Evolutionary conservation across 2,888 invertebrate species (phyloP).

Genomic region (Sarcophaga rosellei): DNA sequence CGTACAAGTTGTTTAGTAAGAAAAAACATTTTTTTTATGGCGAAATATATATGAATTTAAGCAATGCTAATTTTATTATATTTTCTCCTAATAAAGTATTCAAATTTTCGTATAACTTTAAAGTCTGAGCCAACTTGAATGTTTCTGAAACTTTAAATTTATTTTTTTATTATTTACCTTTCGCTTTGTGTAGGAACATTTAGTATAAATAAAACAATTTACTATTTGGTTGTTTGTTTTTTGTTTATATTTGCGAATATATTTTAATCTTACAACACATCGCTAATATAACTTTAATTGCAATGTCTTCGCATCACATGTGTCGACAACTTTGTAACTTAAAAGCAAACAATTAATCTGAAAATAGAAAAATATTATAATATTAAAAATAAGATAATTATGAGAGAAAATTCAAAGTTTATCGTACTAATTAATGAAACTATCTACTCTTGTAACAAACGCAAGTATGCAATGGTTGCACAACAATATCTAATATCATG

Average conservation of each 20-base stretch:
- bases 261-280: constrained; percentile 69
- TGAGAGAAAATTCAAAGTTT: too few species aligned
- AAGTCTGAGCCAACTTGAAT: background rate
- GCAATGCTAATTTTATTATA: background rate
- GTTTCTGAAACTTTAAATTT: background rate
- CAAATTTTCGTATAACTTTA: background rate
- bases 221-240: constrained; percentile 65
- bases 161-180: background rate
- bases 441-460: too few species aligned
- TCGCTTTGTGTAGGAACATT: background rate
- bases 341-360: constrained; percentile 61
- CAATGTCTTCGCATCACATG: constrained; percentile 38
- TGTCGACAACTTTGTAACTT: constrained; percentile 41
- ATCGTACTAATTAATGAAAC: too few species aligned
- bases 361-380: constrained; percentile 40
- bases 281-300: constrained; percentile 25
- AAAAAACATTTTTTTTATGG: constrained; percentile 43
- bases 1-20: constrained; percentile 31
- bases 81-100: background rate
- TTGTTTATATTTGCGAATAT: constrained; percentile 70
- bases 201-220: constrained; percentile 52
- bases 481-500: too few species aligned
- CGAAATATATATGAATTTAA: background rate
- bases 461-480: too few species aligned
- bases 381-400: background rate